Base-by-base conservation (phyloP, 2,797 vertebrate species). In the Enteromius unitaeniatus region DNA sequence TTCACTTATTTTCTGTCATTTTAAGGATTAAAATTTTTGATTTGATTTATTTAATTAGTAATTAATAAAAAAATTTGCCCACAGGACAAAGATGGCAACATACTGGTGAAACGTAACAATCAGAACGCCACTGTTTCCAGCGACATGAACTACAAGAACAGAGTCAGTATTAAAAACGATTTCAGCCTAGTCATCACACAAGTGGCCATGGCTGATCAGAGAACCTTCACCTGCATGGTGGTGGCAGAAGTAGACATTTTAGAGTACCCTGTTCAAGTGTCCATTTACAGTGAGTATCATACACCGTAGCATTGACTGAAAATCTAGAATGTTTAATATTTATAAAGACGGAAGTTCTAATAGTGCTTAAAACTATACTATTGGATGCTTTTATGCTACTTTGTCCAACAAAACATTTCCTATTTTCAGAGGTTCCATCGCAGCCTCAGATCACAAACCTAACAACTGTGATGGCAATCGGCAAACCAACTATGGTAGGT, bases 181-280 rank as follows among this genome's bases (percentile, higher is more conserved):
- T 86, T 64, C 53, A 91, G 89, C 80, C 87, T 95, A 74, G 80
- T 92, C 51, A 92, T 95, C 8, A 85, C 89, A 37, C 85, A 21
- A 0, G 88, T 88, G 85, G 92, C 84, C 73, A 86, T 95, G 55
- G 65, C n/a, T 0, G 95, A 95, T 90, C 92, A 94, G 90, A 96
- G 93, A 89, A 95, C 90, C 80, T 99, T 97, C 93, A 97, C 96
- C 73, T 99, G 98, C 92, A 96, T 98, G 95, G 91, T 96, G 6
- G 95, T 96, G 79, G 87, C 85, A 0, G 81, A 19, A 11, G 64
- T 65, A 5, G 93, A 98, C 79, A 95, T 99, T 82, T 37, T 64
- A 0, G 97, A 99, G 87, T 93, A 92, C 78, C 91, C 93, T 0
- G 94, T 96, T 5, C 86, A 94, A 68, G 95, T 99, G 90, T 92